Evolutionary conservation across 2,797 vertebrate species (phyloP), one percentile per base, ranked within the genome.

Genomic region (Tachyglossus aculeatus): DNA sequence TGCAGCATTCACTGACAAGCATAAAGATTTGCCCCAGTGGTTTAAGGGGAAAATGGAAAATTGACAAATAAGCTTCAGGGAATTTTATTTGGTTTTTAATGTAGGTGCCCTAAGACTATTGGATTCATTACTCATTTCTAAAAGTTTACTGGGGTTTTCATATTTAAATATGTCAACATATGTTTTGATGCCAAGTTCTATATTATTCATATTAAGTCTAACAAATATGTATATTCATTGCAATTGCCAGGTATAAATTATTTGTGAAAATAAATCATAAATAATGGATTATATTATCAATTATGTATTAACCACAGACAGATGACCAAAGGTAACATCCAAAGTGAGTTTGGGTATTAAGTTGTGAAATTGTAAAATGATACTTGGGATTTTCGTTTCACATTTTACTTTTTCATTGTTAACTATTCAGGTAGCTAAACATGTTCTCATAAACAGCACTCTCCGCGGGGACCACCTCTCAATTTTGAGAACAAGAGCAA

Each of bases 101-200:
- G 22, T 5, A 34, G 25, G 13, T 31, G 48, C 53, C 34, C 44
- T 51, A 43, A 52, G 47, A 25, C 33, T 19, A 21, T 31, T 34
- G 5, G 54, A 31, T 4, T 21, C 1, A 6, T 39, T 12, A 48
- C 5, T 52, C 14, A 50, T 51, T 62, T 6, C n/a, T 2, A 2
- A 22, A 34, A 12, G 4, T 18, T 41, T 64, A 36, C 32, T 25
- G 16, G 11, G 2, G 9, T 40, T 14, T 37, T 38, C 50, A 61
- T 40, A 18, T 63, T 77, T 38, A 80, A 77, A 34, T 22, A 82
- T 19, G 66, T 76, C 54, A 72, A 60, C 9, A 38, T 14, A 4
- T 31, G 0, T 70, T 71, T 71, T 70, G 25, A 73, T 59, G 48
- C 52, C 59, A 3, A 0, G 31, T 43, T 32, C 73, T 69, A 51